A percentile compares a stretch with the other conserved stretches of the same genome.
These are phyloP conservation scores for Phataginus tetradactyla DNA, from an alignment of 2,797 vertebrate genomes.

Conservation along the genomic window DNA sequence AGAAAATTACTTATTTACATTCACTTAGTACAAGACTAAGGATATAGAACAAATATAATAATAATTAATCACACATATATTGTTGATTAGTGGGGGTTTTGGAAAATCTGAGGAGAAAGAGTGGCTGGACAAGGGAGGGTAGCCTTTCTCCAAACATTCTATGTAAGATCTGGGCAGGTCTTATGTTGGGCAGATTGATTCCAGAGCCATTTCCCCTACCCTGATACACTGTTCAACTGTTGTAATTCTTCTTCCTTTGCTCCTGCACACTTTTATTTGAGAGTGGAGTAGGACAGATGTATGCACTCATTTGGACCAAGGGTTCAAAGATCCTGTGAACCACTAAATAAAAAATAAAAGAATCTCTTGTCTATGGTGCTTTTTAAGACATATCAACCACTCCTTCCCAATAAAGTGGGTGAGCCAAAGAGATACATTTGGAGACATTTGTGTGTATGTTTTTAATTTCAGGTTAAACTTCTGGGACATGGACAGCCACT, in stretches of 20 bases:
- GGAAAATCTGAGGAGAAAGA: background rate
- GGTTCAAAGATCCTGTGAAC: background rate
- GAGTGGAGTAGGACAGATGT: background rate
- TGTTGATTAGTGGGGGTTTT: background rate
- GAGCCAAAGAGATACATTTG: background rate
- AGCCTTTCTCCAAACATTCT: background rate
- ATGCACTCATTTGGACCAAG: background rate
- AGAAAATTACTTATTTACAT: constrained; percentile 3
- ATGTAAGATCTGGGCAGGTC: background rate
- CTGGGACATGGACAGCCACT: constrained; percentile 89
- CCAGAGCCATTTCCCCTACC: background rate
- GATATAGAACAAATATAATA: background rate
- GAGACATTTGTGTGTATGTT: constrained; percentile 33
- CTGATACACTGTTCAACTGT: background rate
- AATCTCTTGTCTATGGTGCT: background rate
- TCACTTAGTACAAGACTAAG: background rate
- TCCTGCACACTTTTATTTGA: background rate
- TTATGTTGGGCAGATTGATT: background rate
- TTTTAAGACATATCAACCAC: background rate
- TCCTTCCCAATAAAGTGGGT: background rate
- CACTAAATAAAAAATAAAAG: background rate
- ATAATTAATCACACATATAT: background rate
- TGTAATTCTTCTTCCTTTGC: background rate
- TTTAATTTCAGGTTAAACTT: constrained; percentile 90
- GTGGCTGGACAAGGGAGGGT: background rate